Evolutionary conservation across 2,113 vertebrate species (phyloP).

Genomic region (Pseudorhombus dupliciocellatus): DNA sequence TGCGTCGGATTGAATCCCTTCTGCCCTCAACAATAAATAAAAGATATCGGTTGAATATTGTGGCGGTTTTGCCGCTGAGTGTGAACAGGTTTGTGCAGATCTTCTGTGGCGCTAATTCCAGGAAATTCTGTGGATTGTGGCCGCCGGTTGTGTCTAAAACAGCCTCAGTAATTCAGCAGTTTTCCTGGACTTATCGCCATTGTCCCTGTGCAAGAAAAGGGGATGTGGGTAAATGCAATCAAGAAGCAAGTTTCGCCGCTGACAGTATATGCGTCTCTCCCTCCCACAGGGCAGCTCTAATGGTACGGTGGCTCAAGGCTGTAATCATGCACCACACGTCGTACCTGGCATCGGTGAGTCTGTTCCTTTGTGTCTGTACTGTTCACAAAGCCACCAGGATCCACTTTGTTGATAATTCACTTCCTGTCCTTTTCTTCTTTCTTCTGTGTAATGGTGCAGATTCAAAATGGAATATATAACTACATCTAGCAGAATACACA

Average conservation of each 20-base stretch:
- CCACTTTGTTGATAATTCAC: not conserved
- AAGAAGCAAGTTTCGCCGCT: not conserved
- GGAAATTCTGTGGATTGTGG: too few relatives aligned
- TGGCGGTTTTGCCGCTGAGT: too few relatives aligned
- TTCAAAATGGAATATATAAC: not conserved
- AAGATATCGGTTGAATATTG: too few relatives aligned
- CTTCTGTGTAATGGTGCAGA: not conserved
- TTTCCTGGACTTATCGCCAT: not conserved
- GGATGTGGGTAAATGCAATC: not conserved
- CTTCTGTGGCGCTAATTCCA: too few relatives aligned
- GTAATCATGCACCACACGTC: conserved; percentile 93
- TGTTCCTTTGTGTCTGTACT: not conserved
- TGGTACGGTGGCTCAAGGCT: conserved; percentile 94
- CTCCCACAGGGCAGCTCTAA: conserved; percentile 85
- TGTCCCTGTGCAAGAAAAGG: not conserved
- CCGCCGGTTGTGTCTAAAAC: too few relatives aligned
- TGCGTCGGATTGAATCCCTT: too few relatives aligned
- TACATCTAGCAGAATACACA: too few relatives aligned
- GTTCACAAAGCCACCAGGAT: not conserved
- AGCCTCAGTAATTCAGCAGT: not conserved
- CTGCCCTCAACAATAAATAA: too few relatives aligned
- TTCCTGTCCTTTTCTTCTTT: not conserved
- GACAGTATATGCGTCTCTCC: not conserved
- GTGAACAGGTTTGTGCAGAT: too few relatives aligned
- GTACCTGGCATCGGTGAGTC: conserved; percentile 94